Percentiles rank a stretch among this genome's conserved stretches.
Conservation (phyloP, 23 tunicate genomes). For the Diplosoma virens region DNA sequence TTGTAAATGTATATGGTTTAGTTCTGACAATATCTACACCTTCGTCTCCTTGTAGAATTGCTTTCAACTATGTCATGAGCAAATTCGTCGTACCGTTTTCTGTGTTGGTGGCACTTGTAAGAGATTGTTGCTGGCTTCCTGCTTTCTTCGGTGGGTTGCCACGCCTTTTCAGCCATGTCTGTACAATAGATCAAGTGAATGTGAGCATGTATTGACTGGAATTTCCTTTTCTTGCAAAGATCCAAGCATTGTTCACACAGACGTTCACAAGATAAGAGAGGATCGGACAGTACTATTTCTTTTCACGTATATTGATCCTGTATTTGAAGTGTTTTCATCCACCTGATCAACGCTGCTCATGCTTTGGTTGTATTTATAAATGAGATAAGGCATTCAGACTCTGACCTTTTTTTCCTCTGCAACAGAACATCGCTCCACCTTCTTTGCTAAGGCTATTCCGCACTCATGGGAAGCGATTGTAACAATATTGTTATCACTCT, state of each 20-base stretch:
- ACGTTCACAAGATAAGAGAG: background rate
- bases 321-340: background rate
- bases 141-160: background rate
- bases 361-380: background rate
- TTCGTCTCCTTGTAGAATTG: background rate
- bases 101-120: background rate
- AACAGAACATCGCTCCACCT: background rate
- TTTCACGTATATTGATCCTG: background rate
- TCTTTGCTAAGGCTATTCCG: background rate
- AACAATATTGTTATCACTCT: slow-evolving; percentile 4
- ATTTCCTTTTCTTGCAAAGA: background rate
- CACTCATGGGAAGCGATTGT: background rate
- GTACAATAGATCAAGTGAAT: background rate
- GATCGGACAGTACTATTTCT: background rate
- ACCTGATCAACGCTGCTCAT: background rate
- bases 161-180: background rate
- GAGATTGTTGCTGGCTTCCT: background rate
- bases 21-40: background rate
- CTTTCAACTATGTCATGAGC: background rate
- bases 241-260: background rate
- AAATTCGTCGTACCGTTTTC: background rate
- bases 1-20: background rate
- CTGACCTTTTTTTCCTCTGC: background rate
- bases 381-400: background rate
- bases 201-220: background rate